Evolutionary conservation across 2,888 invertebrate species (phyloP).

Genomic region (Troides helena): DNA sequence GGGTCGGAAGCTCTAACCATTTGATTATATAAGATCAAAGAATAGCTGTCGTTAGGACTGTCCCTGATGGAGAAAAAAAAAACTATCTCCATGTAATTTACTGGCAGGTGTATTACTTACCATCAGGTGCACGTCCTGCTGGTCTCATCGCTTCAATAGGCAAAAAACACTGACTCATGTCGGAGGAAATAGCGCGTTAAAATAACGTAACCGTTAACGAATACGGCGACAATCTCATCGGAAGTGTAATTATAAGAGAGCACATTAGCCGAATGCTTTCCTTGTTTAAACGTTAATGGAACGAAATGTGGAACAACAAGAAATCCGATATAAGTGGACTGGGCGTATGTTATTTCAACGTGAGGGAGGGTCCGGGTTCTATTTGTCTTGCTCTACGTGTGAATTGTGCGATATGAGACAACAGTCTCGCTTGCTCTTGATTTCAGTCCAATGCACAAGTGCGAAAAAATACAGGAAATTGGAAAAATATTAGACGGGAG

Average conservation of each 20-base stretch:
- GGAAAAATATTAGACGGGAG: constrained; percentile 36
- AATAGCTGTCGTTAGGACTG: too few species aligned
- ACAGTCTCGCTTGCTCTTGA: constrained; percentile 39
- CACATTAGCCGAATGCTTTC: constrained; percentile 50
- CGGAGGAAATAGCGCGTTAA: neutral
- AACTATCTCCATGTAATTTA: too few species aligned
- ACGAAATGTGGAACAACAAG: constrained; percentile 70
- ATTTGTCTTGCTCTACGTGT: constrained; percentile 55
- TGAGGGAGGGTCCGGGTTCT: constrained; percentile 39
- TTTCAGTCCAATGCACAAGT: constrained; percentile 41
- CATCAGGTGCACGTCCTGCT: too few species aligned
- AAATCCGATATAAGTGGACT: constrained; percentile 74
- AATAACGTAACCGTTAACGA: neutral
- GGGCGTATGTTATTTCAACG: constrained; percentile 68
- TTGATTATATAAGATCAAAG: too few species aligned
- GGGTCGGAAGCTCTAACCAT: too few species aligned
- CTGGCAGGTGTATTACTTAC: too few species aligned
- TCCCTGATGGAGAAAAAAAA: too few species aligned
- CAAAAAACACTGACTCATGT: too few species aligned
- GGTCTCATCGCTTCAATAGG: too few species aligned
- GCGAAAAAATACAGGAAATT: constrained; percentile 47
- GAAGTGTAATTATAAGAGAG: constrained; percentile 40
- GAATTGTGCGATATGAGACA: constrained; percentile 35
- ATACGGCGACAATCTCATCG: constrained; percentile 15
- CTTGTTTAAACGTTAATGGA: constrained; percentile 66